Evolutionary conservation across 2,113 vertebrate species (phyloP), one percentile per base, ranked within the genome.

Genomic region (Phalacrocorax pelagicus): DNA sequence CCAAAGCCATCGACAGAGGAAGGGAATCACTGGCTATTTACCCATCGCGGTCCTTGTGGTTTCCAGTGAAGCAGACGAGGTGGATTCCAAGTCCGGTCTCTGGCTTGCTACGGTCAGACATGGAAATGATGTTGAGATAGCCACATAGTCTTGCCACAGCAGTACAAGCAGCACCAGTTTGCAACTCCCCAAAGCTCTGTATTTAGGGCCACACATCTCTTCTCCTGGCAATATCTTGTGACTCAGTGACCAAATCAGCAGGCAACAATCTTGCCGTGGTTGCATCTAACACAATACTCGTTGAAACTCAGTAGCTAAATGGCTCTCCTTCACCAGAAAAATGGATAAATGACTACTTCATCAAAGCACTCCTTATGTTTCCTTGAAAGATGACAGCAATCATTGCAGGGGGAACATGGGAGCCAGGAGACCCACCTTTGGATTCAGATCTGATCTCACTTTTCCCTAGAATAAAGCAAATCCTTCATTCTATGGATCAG

Each of bases 191-290:
- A 23, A 1, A 49, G 8, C 16, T 44, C 36, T 6, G 1, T 13
- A 5, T 20, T 66, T 27, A 71, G 26, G 19, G 10, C 4, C 42
- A 74, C 5, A 11, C 0, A 0, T 32, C 5, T 34, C 29, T 77
- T 86, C 14, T 73, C 13, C 77, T 70, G 46, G 8, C 32, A 80
- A 3, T 3, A 17, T 11, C 32, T 69, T 10, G 1, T 20, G 40
- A 46, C 36, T 62, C 34, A 20, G 34, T 34, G 47, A 62, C 11
- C 9, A 42, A 54, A 63, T 10, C 38, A 2, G 0, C 11, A n/a
- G 14, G 11, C 36, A 63, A 15, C 4, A 2, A 0, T 19, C 49
- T 36, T 63, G 69, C 13, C 0, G 0, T 40, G 36, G 5, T 6
- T 32, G 8, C 10, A 72, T 23, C 20, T 11, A 19, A 11, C 44